Base-by-base conservation (phyloP, 1,140 invertebrate genomes). In the Caenorhabditis briggsae region DNA sequence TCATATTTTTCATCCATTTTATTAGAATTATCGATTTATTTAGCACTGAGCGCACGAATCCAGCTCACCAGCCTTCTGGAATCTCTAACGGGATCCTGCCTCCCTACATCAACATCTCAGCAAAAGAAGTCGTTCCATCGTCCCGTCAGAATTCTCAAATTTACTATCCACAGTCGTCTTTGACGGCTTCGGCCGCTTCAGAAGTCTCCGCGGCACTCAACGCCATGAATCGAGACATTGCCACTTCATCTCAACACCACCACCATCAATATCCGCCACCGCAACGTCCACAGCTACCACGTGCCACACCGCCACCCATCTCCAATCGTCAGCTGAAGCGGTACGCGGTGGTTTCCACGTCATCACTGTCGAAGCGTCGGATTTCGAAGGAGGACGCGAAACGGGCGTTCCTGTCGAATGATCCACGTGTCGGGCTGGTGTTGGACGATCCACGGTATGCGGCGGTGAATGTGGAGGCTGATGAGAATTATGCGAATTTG, bases 401-500 rank as follows among this genome's bases (percentile, higher is more conserved):
- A 53, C 70, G 70, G 46, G 70, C 70, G 43, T 78, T 78, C 46
- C 46, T 78, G 14, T 78, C 70, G 14, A 78, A 53, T 23, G 70
- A 78, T 50, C 70, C 70, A 78, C 70, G 70, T 50, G 70, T 78
- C 70, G 46, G 46, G 11, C n/a, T 12, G 6, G 70, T 78, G 12
- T 1, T 78, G 0, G 70, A 50, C 14, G 70, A 78, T 50, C 70
- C 70, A 3, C 16, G 70, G 9, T 78, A 78, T n/a, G 70, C 70
- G 43, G 70, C 70, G 43, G 70, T 78, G 14, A 78, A 78, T 43
- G 70, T 78, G 70, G 70, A 78, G 33, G 70, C 70, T 18, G 70
- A 78, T 23, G 70, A 78, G 70, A 78, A 78, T 43, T 78, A 78
- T 78, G 70, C 70, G 14, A 78, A 78, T 78, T 78, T 78, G 46